Evolutionary conservation across 2,888 invertebrate species (phyloP), one percentile per base, ranked within the genome.

Genomic region (Cremastinae sp.): DNA sequence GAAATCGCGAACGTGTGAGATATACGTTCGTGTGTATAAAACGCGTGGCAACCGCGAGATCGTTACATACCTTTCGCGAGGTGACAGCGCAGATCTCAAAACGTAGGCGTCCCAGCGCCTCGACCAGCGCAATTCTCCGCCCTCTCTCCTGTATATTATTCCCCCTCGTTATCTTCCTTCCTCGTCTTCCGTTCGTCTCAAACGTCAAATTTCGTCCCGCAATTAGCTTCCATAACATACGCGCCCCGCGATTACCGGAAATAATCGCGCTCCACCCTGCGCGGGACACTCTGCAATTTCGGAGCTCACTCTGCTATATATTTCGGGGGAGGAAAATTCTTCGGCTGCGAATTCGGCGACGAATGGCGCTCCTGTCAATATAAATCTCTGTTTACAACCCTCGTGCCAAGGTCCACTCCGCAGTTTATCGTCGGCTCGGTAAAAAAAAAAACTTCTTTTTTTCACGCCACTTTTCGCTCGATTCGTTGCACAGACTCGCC

Each of bases 81-180:
- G 73, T 74, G 76, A 77, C 76, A 61, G 76, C 28, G 5, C 73
- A 77, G 69, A 65, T 73, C 54, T 72, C 65, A 61, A 28, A 28
- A 74, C 76, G 76, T 77, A 74, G 76, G 76, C 76, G 76, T 72
- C 73, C 73, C 70, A 77, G 73, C 76, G 76, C 76, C 76, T 73
- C 70, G 36, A 45, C 51, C 64, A n/a, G n/a, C n/a, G 72, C 73
- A 74, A 77, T 77, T 74, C 70, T 64, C 47, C 47, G 36, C 47
- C 18, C 45, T 61, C 56, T 71, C 51, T 51, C 9, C 5, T 58
- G 51, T 59, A 58, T 18, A 49, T 8, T 49, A 18, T 58, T 59
- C 41, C 59, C 22, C 20, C 61, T 12, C 16, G 8, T 38, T 59
- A 51, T 62, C 51, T 2, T 54, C 62, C 61, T 54, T 14, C 28